Percentiles rank a stretch among this genome's conserved stretches.
Conservation (phyloP, 2,888 invertebrate genomes). For the Torymus texanus region DNA sequence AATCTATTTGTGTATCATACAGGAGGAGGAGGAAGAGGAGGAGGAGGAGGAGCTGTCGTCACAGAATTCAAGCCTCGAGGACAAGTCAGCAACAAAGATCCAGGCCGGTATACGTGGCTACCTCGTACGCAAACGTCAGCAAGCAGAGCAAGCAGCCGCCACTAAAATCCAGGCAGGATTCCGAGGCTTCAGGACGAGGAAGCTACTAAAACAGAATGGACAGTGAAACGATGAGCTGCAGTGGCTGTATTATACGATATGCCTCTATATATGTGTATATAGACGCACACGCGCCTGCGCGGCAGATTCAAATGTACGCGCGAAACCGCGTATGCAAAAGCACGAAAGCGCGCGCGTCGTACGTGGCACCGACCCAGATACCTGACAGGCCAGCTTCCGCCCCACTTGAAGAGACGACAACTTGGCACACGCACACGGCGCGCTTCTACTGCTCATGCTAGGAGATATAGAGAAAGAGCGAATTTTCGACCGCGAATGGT, state of each 20-base stretch:
- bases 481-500: not conserved
- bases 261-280: not conserved
- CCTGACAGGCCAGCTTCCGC: conserved; percentile 25
- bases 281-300: too few relatives aligned
- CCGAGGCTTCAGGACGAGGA: conserved; percentile 71
- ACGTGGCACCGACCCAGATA: conserved; percentile 27
- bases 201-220: conserved; percentile 67
- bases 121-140: conserved; percentile 78
- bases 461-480: too few relatives aligned
- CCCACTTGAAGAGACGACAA: not conserved
- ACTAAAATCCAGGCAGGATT: conserved; percentile 73
- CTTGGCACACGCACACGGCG: not conserved
- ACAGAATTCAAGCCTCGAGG: conserved; percentile 59
- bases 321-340: too few relatives aligned
- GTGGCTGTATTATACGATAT: too few relatives aligned
- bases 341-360: not conserved
- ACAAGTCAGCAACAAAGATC: conserved; percentile 78
- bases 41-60: not conserved
- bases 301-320: too few relatives aligned
- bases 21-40: conserved; percentile 14
- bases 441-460: not conserved
- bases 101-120: conserved; percentile 84
- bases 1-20: not conserved
- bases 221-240: conserved; percentile 58
- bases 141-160: conserved; percentile 70